These are phyloP conservation scores for silkworm (Bombyx mori) DNA, from an alignment of 1,140 invertebrate genomes.

Conservation along the genomic window ASM3026992v2 NC_085122.1:10057001-10057500, in stretches of 20 bases:
- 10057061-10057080: conserved; percentile 36
- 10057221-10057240: no score
- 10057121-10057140: conserved; percentile 11
- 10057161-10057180: conserved; percentile 1
- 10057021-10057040: conserved; percentile 27
- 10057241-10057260: no score
- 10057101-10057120: conserved; percentile 26
- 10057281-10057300: background rate
- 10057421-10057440: no score
- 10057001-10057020: conserved; percentile 10
- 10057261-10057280: no score
- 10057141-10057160: conserved; percentile 12
- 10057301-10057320: conserved; percentile 6
- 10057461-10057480: no score
- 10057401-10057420: no score
- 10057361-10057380: conserved; percentile 16
- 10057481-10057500: no score
- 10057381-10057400: conserved; percentile 7
- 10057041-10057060: conserved; percentile 30
- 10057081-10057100: conserved; percentile 37
- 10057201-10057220: no score
- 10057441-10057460: no score
- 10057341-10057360: conserved; percentile 14
- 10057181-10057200: no score
- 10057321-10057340: conserved; percentile 16